These are phyloP conservation scores for cattle (Bos taurus) DNA, from an alignment of 2,113 vertebrate species.

Conservation along the genomic window DNA sequence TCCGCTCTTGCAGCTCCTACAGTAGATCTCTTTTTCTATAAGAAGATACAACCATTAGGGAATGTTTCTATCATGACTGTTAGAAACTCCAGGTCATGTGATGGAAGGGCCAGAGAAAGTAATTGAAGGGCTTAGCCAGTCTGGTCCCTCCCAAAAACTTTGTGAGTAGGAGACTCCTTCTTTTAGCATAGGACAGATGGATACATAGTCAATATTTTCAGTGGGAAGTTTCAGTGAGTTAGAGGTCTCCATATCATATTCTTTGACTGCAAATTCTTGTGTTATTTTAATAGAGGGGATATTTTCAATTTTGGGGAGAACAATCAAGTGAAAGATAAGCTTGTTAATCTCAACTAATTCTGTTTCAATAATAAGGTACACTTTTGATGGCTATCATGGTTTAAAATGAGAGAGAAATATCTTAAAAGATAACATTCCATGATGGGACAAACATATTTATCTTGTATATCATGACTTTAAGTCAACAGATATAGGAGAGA, in stretches of 20 bases:
- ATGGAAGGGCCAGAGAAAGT: background rate
- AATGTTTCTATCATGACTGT: background rate
- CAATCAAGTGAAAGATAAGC: background rate
- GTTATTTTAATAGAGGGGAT: background rate
- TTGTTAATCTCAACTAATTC: constrained; percentile 3
- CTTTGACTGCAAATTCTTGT: background rate
- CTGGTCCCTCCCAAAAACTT: background rate
- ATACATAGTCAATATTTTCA: background rate
- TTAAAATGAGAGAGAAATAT: background rate
- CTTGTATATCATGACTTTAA: background rate
- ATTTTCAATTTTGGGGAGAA: background rate
- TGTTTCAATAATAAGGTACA: background rate
- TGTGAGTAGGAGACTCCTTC: background rate
- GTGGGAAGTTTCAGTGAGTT: background rate
- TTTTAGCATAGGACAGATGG: background rate
- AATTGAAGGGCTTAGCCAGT: background rate
- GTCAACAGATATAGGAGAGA: background rate
- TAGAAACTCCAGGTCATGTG: background rate
- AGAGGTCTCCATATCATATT: background rate
- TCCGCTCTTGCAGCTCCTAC: background rate
- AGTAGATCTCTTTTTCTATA: background rate
- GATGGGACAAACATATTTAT: background rate
- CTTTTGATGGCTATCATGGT: background rate
- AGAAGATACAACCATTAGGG: background rate
- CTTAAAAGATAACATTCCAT: background rate